Base-by-base conservation (phyloP, 2,797 vertebrate species). In the Etheostoma perlongum region DNA sequence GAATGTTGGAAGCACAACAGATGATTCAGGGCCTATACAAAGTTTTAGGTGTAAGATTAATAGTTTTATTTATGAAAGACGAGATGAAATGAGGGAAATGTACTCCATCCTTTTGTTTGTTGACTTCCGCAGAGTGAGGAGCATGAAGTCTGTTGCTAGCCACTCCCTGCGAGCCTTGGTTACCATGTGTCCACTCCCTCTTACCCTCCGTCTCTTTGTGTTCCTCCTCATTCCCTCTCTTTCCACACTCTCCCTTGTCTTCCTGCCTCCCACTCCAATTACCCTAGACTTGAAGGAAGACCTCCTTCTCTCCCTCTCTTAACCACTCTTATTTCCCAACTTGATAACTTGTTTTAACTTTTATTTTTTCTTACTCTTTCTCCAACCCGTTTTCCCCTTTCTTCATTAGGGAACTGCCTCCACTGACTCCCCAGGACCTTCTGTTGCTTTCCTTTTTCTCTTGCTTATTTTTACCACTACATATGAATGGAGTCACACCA, bases 131-230 rank as follows among this genome's bases (percentile, higher is more conserved):
- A 66, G 52, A 53, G 9, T 12, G 42, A 52, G 72, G 54, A 72
- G 63, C 66, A 46, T 48, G 51, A 65, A 49, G 78, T 15, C 67
- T 82, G 80, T 81, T 85, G 79, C 76, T 77, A 81, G 66, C 54
- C 2, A 3, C 65, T 78, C 21, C 1, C 69, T 82, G 82, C 42
- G 76, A 64, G 69, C 69, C 71, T 81, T 86, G 89, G 85, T 89
- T 79, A 67, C 58, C 86, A 68, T 73, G 80, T 82, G 78, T 82
- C 78, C 87, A 85, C 92, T 91, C 90, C 92, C 86, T 86, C 79
- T 63, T 72, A 65, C 42, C 52, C 69, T 84, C 63, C 6, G 15
- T 58, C 70, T 74, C 55, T 67, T n/a, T 67, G 23, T 52, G 69
- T 72, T 73, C 85, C 64, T 77, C 68, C 83, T 85, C 55, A 63